Evolutionary conservation across 2,888 invertebrate genomes (phyloP).

Genomic region (Pandemis corylana): DNA sequence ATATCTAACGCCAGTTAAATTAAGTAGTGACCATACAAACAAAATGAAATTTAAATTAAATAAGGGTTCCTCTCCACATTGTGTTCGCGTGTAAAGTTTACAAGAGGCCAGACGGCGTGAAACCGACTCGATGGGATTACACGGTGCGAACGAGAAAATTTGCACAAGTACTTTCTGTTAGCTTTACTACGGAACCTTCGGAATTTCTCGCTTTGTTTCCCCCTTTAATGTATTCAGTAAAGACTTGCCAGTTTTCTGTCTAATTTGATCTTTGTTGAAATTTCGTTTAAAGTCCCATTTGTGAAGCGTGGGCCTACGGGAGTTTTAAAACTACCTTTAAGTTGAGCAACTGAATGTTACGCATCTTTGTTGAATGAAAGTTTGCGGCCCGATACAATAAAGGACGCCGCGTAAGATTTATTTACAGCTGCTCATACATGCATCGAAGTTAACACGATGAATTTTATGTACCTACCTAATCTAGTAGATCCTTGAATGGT

Average conservation of each 20-base stretch:
- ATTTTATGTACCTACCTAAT: too few species aligned
- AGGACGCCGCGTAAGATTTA: not conserved
- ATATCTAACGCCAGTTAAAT: not conserved
- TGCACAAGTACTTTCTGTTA: conserved; percentile 48
- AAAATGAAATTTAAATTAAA: conserved; percentile 46
- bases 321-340: not conserved
- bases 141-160: conserved; percentile 64
- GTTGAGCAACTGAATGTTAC: not conserved
- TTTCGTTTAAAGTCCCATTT: conserved; percentile 30
- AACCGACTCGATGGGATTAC: conserved; percentile 62
- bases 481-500: too few species aligned
- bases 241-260: conserved; percentile 42
- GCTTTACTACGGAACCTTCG: conserved; percentile 42
- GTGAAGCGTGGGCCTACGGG: not conserved
- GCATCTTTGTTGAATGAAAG: not conserved
- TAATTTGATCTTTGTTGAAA: conserved; percentile 39
- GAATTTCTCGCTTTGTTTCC: conserved; percentile 43
- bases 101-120: conserved; percentile 58
- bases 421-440: too few species aligned
- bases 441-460: too few species aligned
- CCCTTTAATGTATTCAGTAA: conserved; percentile 42
- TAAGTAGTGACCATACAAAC: conserved; percentile 28
- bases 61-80: conserved; percentile 51
- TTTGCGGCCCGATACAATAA: too few species aligned
- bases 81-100: conserved; percentile 55